Base-by-base conservation (phyloP, 1,140 invertebrate genomes). In the Carposina sasakii region DNA sequence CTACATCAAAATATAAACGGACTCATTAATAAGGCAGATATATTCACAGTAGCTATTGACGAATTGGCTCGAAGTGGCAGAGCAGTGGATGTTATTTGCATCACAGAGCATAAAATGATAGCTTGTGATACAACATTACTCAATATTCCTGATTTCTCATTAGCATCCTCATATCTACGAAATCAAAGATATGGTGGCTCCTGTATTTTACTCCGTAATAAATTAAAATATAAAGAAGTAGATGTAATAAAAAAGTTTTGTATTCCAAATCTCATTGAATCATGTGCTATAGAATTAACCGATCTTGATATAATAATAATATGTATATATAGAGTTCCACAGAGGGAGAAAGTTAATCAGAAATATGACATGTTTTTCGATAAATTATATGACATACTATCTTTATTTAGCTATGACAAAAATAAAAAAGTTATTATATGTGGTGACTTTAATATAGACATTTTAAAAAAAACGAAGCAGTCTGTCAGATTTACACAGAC, bases 381-480 rank as follows among this genome's bases (percentile, higher is more conserved):
- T 36, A 13, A 19, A 46, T 46, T 46, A 24, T 33, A 36, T 31
- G n/a, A 46, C 12, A 46, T 6, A 5, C 17, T 46, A 5, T 23
- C 5, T 19, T 9, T 36, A 4, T 23, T 46, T 17, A 6, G 15
- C 3, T 24, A 36, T 24, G 9, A 36, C 13, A 16, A 13, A 6
- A 46, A 36, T 2, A 13, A 46, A 9, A 34, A 33, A 20, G 16
- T 36, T 6, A 22, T 46, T 22, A 21, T 46, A 24, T 46, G 31
- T 23, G 44, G 44, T 22, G 44, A 46, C 22, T 46, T 46, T 46
- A 46, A 46, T 36, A 34, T 46, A 1, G 17, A 46, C 22, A 24
- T 46, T 24, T 23, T 46, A 20, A 31, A 46, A 21, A 21, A 36
- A n/a, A 36, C 17, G 10, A 46, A 36, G 13, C 34, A 8, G 4